These are phyloP conservation scores for Scaptomyza caliginosa DNA, from an alignment of 2,888 invertebrate species.

Conservation along the genomic window DNA sequence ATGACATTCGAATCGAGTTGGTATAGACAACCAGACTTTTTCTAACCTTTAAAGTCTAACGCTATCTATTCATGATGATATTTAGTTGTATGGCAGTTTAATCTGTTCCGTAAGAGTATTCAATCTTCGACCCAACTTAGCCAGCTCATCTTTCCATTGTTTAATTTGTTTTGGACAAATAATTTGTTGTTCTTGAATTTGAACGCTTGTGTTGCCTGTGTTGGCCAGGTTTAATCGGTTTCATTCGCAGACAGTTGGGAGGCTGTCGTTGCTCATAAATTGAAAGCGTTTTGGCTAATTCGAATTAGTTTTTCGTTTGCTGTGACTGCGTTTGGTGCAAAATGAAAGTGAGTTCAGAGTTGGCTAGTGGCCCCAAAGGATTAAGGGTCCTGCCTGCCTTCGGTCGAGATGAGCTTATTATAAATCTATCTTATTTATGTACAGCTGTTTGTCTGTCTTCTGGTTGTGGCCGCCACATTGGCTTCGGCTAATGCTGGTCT, in stretches of 20 bases:
- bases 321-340: slow-evolving; percentile 48
- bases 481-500: slow-evolving; percentile 64
- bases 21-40: too few species aligned
- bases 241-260: slow-evolving; percentile 26
- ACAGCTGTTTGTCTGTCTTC: slow-evolving; percentile 66
- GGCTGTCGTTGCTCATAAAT: slow-evolving; percentile 54
- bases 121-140: neutral
- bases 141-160: slow-evolving; percentile 5
- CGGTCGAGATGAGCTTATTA: slow-evolving; percentile 1
- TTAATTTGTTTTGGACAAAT: slow-evolving; percentile 15
- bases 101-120: neutral
- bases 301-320: slow-evolving; percentile 65
- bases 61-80: too few species aligned
- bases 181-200: slow-evolving; percentile 36
- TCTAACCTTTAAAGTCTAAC: too few species aligned
- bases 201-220: slow-evolving; percentile 25
- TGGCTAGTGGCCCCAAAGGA: neutral
- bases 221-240: slow-evolving; percentile 23
- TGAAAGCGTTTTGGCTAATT: slow-evolving; percentile 52
- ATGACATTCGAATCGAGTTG: too few species aligned
- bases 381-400: slow-evolving; percentile 10
- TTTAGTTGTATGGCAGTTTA: too few species aligned
- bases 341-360: slow-evolving; percentile 68
- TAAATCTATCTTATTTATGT: slow-evolving; percentile 17
- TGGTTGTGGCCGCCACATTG: slow-evolving; percentile 61